Conservation (phyloP, 2,797 vertebrate genomes). For the Cichlasoma orientale region DNA sequence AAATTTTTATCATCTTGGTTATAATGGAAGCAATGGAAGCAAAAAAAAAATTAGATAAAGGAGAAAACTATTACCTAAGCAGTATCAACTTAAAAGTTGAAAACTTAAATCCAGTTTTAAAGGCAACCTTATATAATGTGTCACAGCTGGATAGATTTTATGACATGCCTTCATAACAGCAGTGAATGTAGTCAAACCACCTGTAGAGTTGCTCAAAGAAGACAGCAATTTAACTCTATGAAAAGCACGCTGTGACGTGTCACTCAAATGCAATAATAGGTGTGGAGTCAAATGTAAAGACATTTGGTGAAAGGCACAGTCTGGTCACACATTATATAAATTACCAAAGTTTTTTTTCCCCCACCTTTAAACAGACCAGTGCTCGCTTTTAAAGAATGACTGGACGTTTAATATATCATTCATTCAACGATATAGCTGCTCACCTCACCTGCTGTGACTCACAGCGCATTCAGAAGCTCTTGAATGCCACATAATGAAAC, state of each 20-base stretch:
- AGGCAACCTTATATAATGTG: not conserved
- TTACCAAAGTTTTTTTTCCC: not conserved
- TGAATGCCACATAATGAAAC: conserved; percentile 21
- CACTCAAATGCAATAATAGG: not conserved
- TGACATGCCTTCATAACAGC: conserved; percentile 1
- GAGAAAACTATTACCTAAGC: not conserved
- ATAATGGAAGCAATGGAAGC: not conserved
- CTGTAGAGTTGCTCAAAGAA: conserved; percentile 1
- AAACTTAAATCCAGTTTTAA: not conserved
- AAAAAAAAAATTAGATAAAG: not conserved
- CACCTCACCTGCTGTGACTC: conserved; percentile 21
- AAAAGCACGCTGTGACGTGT: not conserved
- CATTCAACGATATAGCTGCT: not conserved
- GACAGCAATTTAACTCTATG: conserved; percentile 1
- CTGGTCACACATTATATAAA: not conserved
- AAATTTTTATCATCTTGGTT: not conserved
- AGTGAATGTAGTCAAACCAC: conserved; percentile 16
- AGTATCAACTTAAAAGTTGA: not conserved
- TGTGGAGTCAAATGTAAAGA: not conserved
- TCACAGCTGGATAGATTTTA: not conserved
- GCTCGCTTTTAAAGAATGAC: not conserved
- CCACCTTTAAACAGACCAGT: not conserved
- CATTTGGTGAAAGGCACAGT: not conserved
- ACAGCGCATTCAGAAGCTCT: conserved; percentile 13
- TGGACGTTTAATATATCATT: not conserved